phyloP scores from a whole-genome alignment of 2,797 vertebrate genomes.

The Leptoclinus maculatus region DNA sequence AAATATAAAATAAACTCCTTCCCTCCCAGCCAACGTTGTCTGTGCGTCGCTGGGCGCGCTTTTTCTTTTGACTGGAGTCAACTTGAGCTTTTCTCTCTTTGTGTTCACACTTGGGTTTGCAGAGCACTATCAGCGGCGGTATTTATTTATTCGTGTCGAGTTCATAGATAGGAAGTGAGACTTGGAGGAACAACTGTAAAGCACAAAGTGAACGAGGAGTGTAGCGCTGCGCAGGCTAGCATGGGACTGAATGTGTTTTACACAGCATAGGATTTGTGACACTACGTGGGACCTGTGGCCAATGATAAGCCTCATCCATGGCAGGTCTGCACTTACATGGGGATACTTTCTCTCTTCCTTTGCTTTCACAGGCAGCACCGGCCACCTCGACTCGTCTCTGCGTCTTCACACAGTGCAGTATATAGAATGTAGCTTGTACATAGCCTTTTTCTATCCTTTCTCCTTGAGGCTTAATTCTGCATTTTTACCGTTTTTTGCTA shows the following conservation, averaged over 20 bases:
- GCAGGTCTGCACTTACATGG: constrained; percentile 73
- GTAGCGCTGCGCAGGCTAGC: not conserved
- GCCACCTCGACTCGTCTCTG: constrained; percentile 76
- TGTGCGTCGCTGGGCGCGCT: not conserved
- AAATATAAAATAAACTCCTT: not conserved
- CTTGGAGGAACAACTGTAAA: constrained; percentile 74
- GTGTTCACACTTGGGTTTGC: constrained; percentile 50
- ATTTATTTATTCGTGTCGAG: constrained; percentile 78
- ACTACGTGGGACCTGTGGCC: constrained; percentile 51
- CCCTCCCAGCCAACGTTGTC: constrained; percentile 13
- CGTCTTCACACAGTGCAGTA: constrained; percentile 89
- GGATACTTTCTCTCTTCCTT: constrained; percentile 87
- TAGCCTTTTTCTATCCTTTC: constrained; percentile 95
- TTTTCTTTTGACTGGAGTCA: constrained; percentile 11
- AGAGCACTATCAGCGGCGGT: constrained; percentile 79
- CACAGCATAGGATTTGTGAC: constrained; percentile 31
- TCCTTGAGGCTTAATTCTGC: constrained; percentile 89
- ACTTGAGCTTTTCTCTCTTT: constrained; percentile 37
- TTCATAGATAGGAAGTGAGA: constrained; percentile 66
- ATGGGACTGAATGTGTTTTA: constrained; percentile 7
- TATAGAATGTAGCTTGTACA: constrained; percentile 99
- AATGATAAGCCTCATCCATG: constrained; percentile 84
- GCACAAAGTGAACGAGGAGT: constrained; percentile 73
- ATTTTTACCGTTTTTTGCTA: constrained; percentile 91
- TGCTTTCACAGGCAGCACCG: constrained; percentile 93